Evolutionary conservation across 2,113 vertebrate species (phyloP).

Genomic region (Erythrocercus mccallii): DNA sequence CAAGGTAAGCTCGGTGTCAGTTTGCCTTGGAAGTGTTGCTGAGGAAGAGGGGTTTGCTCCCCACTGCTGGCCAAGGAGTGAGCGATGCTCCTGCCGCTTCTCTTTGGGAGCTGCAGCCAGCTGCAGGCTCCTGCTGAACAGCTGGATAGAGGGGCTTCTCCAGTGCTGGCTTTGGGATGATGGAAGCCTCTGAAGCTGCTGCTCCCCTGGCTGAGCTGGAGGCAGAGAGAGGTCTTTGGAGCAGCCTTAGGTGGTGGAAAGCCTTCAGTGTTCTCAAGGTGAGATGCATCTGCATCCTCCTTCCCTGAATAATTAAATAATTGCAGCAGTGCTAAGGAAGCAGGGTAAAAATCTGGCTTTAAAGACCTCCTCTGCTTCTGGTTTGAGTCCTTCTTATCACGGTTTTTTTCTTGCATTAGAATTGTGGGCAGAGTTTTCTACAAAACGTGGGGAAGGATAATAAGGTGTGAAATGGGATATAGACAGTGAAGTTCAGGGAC

Average conservation of each 20-base stretch:
- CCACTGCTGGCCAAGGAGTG: background rate
- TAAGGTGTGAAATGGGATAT: background rate
- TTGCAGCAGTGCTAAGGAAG: background rate
- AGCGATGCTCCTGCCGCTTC: background rate
- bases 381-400: rapidly evolving
- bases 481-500: background rate
- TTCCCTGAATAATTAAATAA: background rate
- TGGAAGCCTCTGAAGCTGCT: background rate
- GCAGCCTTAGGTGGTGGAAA: background rate
- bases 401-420: rapidly evolving
- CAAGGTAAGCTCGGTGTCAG: background rate
- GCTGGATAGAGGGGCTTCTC: background rate
- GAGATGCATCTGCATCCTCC: background rate
- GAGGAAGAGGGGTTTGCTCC: background rate
- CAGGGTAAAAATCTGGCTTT: background rate
- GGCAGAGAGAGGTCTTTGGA: background rate
- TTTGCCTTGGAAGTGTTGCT: background rate
- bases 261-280: background rate
- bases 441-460: background rate
- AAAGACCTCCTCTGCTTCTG: background rate
- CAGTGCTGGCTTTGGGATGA: background rate
- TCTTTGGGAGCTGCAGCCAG: background rate
- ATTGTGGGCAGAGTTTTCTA: background rate
- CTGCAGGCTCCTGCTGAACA: background rate
- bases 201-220: background rate